These are phyloP conservation scores for Drosophila nebulosa DNA, from an alignment of 1,140 invertebrate genomes.

Conservation along the genomic window DNA sequence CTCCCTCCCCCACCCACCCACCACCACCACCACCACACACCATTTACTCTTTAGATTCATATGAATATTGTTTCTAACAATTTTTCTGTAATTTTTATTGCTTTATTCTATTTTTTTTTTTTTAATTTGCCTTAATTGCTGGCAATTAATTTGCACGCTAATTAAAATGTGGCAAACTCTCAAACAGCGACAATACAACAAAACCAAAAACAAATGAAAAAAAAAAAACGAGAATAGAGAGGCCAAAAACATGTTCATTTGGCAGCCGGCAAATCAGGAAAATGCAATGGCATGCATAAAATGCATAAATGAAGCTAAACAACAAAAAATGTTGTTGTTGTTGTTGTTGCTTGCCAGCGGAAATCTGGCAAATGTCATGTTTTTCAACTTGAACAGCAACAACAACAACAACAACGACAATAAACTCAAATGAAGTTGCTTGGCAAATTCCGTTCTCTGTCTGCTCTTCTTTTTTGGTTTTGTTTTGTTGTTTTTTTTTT, in stretches of 20 bases:
- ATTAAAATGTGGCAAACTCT: constrained; percentile 45
- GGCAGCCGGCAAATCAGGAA: neutral
- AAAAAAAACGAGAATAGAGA: neutral
- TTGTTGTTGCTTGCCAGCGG: constrained; percentile 3
- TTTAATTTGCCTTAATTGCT: constrained; percentile 46
- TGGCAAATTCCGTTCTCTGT: neutral
- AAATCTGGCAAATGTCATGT: constrained; percentile 15
- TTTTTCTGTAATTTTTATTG: constrained; percentile 47
- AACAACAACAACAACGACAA: neutral
- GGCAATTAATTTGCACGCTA: constrained; percentile 52
- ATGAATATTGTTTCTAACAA: neutral
- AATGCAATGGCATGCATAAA: constrained; percentile 7
- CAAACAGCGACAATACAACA: neutral
- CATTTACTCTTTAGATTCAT: neutral
- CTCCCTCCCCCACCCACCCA: no score
- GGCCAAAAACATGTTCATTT: constrained; percentile 9
- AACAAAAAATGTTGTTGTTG: neutral
- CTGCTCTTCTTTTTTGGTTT: neutral
- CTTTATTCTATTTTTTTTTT: constrained; percentile 38
- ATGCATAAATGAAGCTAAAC: constrained; percentile 27
- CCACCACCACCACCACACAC: no score
- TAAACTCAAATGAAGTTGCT: constrained; percentile 6
- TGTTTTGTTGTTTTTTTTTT: neutral
- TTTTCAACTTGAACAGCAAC: neutral
- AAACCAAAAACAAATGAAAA: neutral